Base-by-base conservation (phyloP, 2,888 invertebrate species). In the Tortrix viridana region DNA sequence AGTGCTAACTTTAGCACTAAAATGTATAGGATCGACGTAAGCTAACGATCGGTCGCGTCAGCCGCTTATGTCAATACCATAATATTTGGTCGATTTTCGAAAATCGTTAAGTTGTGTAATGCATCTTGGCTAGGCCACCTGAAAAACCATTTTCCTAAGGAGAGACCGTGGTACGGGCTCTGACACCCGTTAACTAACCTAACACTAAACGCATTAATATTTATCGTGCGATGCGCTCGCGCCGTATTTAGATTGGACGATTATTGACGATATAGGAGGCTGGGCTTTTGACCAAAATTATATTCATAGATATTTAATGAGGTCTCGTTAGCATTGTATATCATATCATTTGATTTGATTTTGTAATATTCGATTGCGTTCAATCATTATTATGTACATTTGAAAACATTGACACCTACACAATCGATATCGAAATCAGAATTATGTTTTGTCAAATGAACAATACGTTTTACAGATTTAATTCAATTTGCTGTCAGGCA, bases 121-220 rank as follows among this genome's bases (percentile, higher is more conserved):
- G n/a, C n/a, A n/a, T n/a, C n/a, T n/a, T n/a, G n/a, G n/a, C n/a
- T n/a, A n/a, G n/a, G n/a, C n/a, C n/a, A n/a, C 16, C 49, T 18
- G 23, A 4, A 32, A 14, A 0, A 18, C 4, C 3, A 20, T n/a
- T 49, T 23, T 3, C 7, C n/a, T n/a, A 46, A 32, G 6, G 38
- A 22, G 26, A 47, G 22, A 43, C 19, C 52, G 18, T 63, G 26
- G 63, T 63, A 63, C 50, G 63, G 48, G 53, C 43, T 9, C 69
- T 70, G 71, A 72, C 68, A 70, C 66, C 75, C 75, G 79, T 79
- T 84, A 82, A 79, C 77, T 71, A 74, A 68, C 63, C 58, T 59
- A 63, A 59, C 66, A 54, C 69, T 66, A 65, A 68, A 70, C 70
- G 69, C 76, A 82, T 82, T 81, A 80, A 83, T 83, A 84, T 82